Evolutionary conservation across 2,888 invertebrate genomes (phyloP).

Genomic region (Tiliacea aurago): DNA sequence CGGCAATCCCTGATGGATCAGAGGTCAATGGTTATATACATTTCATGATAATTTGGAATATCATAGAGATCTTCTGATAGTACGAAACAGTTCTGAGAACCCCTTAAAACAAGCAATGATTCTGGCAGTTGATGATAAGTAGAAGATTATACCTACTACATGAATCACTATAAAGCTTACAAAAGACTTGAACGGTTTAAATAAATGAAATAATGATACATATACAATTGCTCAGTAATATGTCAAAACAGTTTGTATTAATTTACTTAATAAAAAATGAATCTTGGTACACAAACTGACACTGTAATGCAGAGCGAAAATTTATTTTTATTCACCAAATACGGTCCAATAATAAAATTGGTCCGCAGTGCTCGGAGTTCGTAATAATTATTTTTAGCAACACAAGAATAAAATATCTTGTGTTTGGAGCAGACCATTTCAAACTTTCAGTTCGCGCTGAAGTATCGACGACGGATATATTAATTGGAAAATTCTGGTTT

Average conservation of each 20-base stretch:
- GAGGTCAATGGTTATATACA: slow-evolving; percentile 47
- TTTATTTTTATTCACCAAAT: slow-evolving; percentile 67
- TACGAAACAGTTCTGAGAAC: slow-evolving; percentile 26
- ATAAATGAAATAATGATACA: slow-evolving; percentile 39
- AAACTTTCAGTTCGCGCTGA: slow-evolving; percentile 58
- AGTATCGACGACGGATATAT: slow-evolving; percentile 57
- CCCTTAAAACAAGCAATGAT: slow-evolving; percentile 6
- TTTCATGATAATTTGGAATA: slow-evolving; percentile 45
- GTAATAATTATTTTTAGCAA: slow-evolving; percentile 66
- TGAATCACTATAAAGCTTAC: slow-evolving; percentile 28
- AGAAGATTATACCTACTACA: background rate
- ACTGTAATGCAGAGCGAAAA: slow-evolving; percentile 64
- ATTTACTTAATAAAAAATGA: slow-evolving; percentile 52
- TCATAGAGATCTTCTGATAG: slow-evolving; percentile 32
- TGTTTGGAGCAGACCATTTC: slow-evolving; percentile 45
- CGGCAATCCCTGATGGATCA: slow-evolving; percentile 40
- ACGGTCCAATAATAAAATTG: slow-evolving; percentile 66
- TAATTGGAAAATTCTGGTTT: slow-evolving; percentile 47
- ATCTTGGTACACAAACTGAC: slow-evolving; percentile 52
- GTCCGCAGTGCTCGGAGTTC: slow-evolving; percentile 43
- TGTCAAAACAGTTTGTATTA: slow-evolving; percentile 57
- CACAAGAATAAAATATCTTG: slow-evolving; percentile 59
- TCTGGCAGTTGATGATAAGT: background rate
- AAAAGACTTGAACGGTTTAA: slow-evolving; percentile 24
- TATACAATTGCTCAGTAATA: slow-evolving; percentile 51